Evolutionary conservation across 1,140 invertebrate genomes (phyloP).

Genomic region (Fopius arisanus): DNA sequence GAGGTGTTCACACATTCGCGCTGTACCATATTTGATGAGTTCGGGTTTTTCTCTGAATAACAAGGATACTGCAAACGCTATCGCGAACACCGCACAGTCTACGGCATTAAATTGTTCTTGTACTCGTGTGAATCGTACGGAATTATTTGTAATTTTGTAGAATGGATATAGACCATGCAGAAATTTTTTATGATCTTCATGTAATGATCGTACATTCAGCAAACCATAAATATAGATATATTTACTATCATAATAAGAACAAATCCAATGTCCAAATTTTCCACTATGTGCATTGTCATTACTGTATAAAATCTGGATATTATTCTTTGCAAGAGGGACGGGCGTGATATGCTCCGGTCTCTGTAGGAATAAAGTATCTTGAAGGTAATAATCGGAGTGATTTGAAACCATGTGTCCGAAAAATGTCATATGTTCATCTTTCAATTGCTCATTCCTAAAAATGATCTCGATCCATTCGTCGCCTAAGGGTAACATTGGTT

Average conservation of each 20-base stretch:
- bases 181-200: neutral
- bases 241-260: neutral
- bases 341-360: neutral
- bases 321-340: neutral
- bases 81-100: neutral
- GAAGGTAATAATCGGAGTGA: neutral
- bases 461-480: neutral
- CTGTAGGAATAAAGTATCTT: neutral
- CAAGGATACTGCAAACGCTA: neutral
- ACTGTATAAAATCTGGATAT: neutral
- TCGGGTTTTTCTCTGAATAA: slow-evolving; percentile 6
- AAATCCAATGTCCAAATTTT: neutral
- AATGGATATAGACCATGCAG: neutral
- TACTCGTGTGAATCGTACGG: neutral
- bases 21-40: neutral
- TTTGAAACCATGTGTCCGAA: neutral
- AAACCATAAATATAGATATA: neutral
- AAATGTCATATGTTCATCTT: neutral
- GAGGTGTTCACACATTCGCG: neutral
- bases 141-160: neutral
- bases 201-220: neutral
- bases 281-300: neutral
- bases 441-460: neutral
- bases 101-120: neutral
- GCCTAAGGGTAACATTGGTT: neutral